A percentile compares a stretch with the other conserved stretches of the same genome.
phyloP scores from a whole-genome alignment of 2,113 vertebrate genomes.

The Orientallactaga bullata region DNA sequence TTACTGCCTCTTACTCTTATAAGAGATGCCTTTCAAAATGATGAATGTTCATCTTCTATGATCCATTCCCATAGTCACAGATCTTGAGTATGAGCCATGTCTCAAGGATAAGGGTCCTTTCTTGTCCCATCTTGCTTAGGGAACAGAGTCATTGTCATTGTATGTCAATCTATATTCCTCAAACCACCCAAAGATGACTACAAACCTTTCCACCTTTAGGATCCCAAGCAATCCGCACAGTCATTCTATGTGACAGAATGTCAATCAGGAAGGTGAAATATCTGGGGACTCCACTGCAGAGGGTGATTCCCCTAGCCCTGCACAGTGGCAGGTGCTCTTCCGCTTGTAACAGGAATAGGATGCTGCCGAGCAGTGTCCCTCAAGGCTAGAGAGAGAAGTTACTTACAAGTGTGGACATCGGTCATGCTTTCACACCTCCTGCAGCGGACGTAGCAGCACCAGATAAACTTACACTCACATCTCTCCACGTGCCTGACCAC shows the following conservation, averaged over 20 bases:
- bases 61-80: neutral
- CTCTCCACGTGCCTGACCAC: conserved; percentile 94
- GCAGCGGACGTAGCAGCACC: conserved; percentile 99
- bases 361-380: neutral
- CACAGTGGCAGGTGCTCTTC: neutral
- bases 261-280: neutral
- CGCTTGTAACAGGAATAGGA: neutral
- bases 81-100: neutral
- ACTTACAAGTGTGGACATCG: conserved; percentile 98
- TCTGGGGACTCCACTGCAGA: neutral
- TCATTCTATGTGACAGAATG: neutral
- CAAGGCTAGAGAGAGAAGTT: neutral
- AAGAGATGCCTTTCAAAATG: conserved; percentile 8
- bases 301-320: neutral
- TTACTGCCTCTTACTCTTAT: neutral
- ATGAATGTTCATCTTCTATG: neutral
- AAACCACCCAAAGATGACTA: conserved; percentile 22
- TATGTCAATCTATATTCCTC: neutral
- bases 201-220: neutral
- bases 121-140: neutral
- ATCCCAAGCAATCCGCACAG: neutral
- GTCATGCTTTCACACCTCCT: conserved; percentile 96
- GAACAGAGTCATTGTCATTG: neutral
- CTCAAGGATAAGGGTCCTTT: neutral
- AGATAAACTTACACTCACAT: conserved; percentile 97